phyloP scores from a whole-genome alignment of 2,888 invertebrate species.

The Syritta pipiens region DNA sequence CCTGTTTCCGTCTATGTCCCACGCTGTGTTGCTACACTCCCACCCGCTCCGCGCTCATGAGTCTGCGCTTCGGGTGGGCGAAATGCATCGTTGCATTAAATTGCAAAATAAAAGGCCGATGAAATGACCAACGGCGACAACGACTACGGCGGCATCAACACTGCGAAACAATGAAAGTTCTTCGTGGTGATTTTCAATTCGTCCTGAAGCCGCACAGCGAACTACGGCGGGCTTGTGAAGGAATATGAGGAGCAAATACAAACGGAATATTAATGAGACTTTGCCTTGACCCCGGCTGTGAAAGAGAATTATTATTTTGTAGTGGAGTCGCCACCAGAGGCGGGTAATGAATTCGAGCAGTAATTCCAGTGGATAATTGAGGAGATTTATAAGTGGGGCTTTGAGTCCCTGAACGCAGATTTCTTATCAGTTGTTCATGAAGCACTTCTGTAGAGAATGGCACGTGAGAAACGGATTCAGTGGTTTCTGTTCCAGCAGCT shows the following conservation, averaged over 20 bases:
- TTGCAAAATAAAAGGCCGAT: constrained; percentile 11
- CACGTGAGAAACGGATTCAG: too few relatives aligned
- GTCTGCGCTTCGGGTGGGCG: too few relatives aligned
- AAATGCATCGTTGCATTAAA: constrained; percentile 6
- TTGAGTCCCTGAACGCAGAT: too few relatives aligned
- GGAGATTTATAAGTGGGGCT: not conserved
- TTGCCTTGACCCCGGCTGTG: not conserved
- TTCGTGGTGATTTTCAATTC: constrained; percentile 33
- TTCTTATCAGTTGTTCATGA: too few relatives aligned
- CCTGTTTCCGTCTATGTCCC: too few relatives aligned
- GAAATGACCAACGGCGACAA: constrained; percentile 31
- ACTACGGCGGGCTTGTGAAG: constrained; percentile 3
- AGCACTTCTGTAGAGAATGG: too few relatives aligned
- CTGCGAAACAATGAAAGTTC: constrained; percentile 27
- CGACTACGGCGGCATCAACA: constrained; percentile 24
- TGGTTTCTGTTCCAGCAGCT: too few relatives aligned
- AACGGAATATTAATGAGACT: constrained; percentile 24
- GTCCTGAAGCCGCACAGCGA: too few relatives aligned
- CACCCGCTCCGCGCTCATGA: too few relatives aligned
- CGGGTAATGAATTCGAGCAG: constrained; percentile 3
- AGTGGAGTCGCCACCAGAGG: not conserved
- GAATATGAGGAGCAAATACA: constrained; percentile 17
- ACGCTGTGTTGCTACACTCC: too few relatives aligned
- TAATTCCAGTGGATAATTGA: constrained; percentile 5
- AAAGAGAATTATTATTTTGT: not conserved